These are phyloP conservation scores for Hymenopus coronatus DNA, from an alignment of 2,888 invertebrate species.

Conservation along the genomic window DNA sequence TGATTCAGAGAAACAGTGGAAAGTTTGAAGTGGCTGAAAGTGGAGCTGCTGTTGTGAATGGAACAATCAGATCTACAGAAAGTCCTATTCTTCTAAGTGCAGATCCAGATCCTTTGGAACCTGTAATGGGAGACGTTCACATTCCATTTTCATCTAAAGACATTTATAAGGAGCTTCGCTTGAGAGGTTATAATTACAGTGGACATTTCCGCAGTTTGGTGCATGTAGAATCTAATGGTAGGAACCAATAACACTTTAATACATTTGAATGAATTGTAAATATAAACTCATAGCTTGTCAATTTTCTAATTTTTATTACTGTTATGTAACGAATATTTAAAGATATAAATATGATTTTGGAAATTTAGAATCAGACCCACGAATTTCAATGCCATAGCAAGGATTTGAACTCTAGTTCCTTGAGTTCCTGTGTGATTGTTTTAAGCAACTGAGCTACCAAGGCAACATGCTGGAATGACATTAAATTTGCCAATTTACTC, in stretches of 20 bases:
- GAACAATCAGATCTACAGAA: conserved; percentile 10
- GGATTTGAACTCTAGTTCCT: too few relatives aligned
- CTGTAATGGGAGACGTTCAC: background rate
- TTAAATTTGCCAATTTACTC: too few relatives aligned
- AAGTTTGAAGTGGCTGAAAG: conserved; percentile 33
- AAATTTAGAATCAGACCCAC: too few relatives aligned
- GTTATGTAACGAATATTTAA: too few relatives aligned
- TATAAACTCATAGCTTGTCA: too few relatives aligned
- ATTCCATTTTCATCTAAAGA: conserved; percentile 44
- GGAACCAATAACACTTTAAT: background rate
- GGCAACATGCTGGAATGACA: too few relatives aligned
- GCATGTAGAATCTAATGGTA: conserved; percentile 12
- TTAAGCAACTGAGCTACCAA: too few relatives aligned
- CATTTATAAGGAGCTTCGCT: conserved; percentile 66
- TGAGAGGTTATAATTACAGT: conserved; percentile 68
- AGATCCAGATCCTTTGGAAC: background rate
- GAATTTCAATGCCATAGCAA: too few relatives aligned
- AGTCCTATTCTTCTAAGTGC: background rate
- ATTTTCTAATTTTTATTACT: too few relatives aligned
- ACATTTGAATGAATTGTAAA: too few relatives aligned
- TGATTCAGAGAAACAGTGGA: conserved; percentile 33
- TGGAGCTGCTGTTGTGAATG: conserved; percentile 32
- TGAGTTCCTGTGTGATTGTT: too few relatives aligned
- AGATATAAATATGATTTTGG: too few relatives aligned
- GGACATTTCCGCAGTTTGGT: conserved; percentile 50